Base-by-base conservation (phyloP, 2,797 vertebrate species). In the Geotria australis region DNA sequence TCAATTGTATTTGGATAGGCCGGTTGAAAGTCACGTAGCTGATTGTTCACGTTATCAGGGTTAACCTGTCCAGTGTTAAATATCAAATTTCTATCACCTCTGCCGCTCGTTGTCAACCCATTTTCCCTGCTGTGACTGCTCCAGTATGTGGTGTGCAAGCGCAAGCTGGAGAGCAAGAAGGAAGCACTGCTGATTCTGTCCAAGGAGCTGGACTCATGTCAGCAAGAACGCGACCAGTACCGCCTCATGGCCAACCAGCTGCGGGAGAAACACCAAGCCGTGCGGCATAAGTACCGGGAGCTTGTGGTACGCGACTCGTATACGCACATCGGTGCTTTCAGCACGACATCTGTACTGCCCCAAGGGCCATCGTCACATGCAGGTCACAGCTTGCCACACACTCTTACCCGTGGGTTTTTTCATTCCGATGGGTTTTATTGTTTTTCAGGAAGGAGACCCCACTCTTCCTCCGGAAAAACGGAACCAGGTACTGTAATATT, bases 211-310 rank as follows among this genome's bases (percentile, higher is more conserved):
- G 91, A 93, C 69, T 81, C 75, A 8, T 93, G 89, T 67, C 91
- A 96, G 60, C 85, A 95, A 69, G 89, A 98, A 66, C 71, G 85
- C 63, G 91, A 96, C 71, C 89, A 96, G 68, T 98, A 78, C 76
- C 77, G 85, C 57, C 81, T 95, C 66, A 98, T 98, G 88, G 85
- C 89, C 59, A 96, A 93, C 65, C 89, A 98, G 74, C 73, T 98
- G 3, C 76, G 85, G 2, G 86, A 96, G 57, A 74, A 73, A 10
- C 91, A 98, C 68, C 89, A 96, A 64, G 75, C 79, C 10, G 73
- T 98, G 63, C 95, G 96, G 69, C 94, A 88, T 75, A 95, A 91
- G 66, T 83, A 91, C 68, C 75, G 77, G 46, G 89, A 98, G 46
- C 72, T 98, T 63, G 84, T 91, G 60, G 89, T 96, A 75, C 59